Conservation (phyloP, 2,797 vertebrate genomes). For the Urophycis tenuis region DNA sequence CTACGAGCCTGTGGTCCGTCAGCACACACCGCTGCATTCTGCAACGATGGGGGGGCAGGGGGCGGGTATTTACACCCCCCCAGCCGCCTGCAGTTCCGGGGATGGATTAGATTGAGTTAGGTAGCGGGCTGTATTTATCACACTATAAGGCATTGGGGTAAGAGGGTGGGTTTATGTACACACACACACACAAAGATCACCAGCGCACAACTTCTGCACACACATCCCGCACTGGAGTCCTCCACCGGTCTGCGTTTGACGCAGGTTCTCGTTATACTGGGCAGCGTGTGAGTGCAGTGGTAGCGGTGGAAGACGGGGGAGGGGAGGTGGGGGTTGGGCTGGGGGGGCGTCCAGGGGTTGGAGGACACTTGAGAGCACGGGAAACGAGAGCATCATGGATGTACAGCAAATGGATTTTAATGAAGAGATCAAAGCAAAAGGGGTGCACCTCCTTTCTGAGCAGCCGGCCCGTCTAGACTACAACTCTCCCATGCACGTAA, state of each 20-base stretch:
- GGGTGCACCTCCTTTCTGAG: conserved; percentile 45
- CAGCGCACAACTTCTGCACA: neutral
- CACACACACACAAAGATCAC: neutral
- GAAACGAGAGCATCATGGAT: conserved; percentile 71
- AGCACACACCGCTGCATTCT: neutral
- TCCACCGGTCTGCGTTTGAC: too few relatives aligned
- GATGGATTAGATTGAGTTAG: neutral
- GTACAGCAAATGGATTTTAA: conserved; percentile 70
- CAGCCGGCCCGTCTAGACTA: conserved; percentile 78
- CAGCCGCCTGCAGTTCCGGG: neutral
- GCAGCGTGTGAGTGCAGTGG: conserved; percentile 13
- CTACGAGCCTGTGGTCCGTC: neutral
- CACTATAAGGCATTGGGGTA: neutral
- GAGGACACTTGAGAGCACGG: conserved; percentile 55
- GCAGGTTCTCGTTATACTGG: too few relatives aligned
- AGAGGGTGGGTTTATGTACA: neutral
- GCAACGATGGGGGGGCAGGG: neutral
- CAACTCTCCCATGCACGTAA: conserved; percentile 71
- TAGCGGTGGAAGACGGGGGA: conserved; percentile 4
- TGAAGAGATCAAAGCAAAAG: conserved; percentile 77
- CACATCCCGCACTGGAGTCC: neutral
- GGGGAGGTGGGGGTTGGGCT: conserved; percentile 14
- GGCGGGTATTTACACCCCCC: neutral
- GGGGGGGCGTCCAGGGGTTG: conserved; percentile 37
- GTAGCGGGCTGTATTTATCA: neutral